Base-by-base conservation (phyloP, 2,113 vertebrate species). In the Menura novaehollandiae region DNA sequence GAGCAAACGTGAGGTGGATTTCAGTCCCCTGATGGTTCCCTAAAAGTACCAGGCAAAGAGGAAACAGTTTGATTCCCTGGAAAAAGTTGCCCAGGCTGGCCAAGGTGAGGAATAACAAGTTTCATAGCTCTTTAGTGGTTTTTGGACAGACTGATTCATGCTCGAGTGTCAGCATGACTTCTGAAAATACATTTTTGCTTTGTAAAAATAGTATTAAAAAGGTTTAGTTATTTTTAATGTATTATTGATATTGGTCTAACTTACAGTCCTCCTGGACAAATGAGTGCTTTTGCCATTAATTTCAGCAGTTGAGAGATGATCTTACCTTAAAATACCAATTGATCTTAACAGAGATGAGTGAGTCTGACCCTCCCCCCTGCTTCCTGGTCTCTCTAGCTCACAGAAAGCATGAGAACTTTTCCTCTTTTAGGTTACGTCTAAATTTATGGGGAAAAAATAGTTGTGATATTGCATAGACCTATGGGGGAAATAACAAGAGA, bases 361-460 rank as follows among this genome's bases (percentile, higher is more conserved):
- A 68, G 55, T 66, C 17, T 67, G 55, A 46, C 53, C 52, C 51
- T 71, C 11, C 72, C 59, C 30, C 3, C 24, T 1, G 4, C 58
- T 80, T 92, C 84, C 64, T 78, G 46, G 43, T 91, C 23, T 89
- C 69, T 64, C 44, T 37, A 72, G 59, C 76, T 89, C 74, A 32
- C 47, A 72, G 87, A 66, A 73, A 63, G 19, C 24, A 44, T 60
- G 86, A 82, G 58, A 69, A 71, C 55, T 76, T 85, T 91, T 52
- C 75, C 43, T 77, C 72, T 91, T 93, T 83, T 77, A 78, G 95
- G 44, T 83, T 77, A 71, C 23, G 14, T 84, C 72, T 93, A 78
- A 94, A 94, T 93, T 87, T 81, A 52, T 88, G 80, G 80, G 93
- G 56, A 59, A 81, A 82, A 94, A 91, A 53, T 89, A 94, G 53